phyloP scores from a whole-genome alignment of 2,888 invertebrate species.

The Chaitophorus viminalis region DNA sequence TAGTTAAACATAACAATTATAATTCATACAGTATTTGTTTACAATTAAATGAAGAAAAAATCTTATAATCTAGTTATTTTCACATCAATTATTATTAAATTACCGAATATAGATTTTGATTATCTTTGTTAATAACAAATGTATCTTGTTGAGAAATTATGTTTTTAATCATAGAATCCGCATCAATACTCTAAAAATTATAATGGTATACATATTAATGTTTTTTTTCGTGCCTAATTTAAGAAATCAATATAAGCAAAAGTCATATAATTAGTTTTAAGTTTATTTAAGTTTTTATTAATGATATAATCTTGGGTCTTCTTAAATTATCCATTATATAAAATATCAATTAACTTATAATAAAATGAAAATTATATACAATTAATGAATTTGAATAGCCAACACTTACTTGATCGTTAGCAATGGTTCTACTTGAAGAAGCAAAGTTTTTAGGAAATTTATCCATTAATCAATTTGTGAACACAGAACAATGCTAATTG shows the following conservation, averaged over 20 bases:
- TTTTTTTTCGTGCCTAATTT: not conserved
- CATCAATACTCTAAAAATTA: conserved; percentile 64
- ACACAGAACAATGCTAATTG: not conserved
- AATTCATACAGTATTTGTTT: not conserved
- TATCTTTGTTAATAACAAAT: conserved; percentile 42
- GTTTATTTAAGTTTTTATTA: not conserved
- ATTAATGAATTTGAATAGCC: not conserved
- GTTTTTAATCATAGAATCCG: conserved; percentile 65
- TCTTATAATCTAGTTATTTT: not conserved
- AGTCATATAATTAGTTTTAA: not conserved
- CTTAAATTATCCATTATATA: not conserved
- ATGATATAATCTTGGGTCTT: not conserved
- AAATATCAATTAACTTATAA: not conserved
- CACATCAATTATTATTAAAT: conserved; percentile 2
- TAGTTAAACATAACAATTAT: too few relatives aligned
- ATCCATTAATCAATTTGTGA: conserved; percentile 24
- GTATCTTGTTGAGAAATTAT: conserved; percentile 63
- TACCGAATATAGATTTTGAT: conserved; percentile 48
- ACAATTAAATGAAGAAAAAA: not conserved
- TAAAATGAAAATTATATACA: not conserved
- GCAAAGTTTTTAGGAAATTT: conserved; percentile 9
- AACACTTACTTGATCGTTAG: conserved; percentile 45
- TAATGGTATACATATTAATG: not conserved
- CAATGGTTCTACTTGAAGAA: conserved; percentile 30
- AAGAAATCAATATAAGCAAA: not conserved